Percentiles rank a stretch among this genome's conserved stretches.
phyloP scores from a whole-genome alignment of 1,140 invertebrate species.

The Drosophila auraria region DNA sequence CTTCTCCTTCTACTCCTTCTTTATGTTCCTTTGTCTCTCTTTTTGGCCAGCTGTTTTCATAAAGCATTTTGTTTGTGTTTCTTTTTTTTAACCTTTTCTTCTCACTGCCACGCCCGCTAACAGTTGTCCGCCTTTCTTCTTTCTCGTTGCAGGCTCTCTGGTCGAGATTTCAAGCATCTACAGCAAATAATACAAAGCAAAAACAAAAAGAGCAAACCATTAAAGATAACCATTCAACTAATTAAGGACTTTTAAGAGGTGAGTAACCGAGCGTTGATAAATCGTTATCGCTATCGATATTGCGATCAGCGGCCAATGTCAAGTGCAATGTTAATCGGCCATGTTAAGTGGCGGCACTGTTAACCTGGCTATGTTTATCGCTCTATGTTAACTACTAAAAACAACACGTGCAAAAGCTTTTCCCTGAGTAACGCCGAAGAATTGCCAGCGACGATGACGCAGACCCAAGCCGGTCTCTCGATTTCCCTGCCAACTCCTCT shows the following conservation, averaged over 20 bases:
- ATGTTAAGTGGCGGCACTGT: conserved; percentile 24
- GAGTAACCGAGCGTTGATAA: conserved; percentile 29
- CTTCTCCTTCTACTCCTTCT: conserved; percentile 2
- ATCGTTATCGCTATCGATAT: conserved; percentile 15
- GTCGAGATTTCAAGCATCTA: conserved; percentile 47
- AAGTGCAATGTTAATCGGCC: conserved; percentile 35
- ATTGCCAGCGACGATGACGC: conserved; percentile 25
- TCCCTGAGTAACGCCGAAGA: conserved; percentile 29
- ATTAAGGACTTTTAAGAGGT: conserved; percentile 81
- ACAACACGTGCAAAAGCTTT: conserved; percentile 36
- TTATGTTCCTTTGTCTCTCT: conserved; percentile 4
- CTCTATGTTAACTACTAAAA: conserved; percentile 12
- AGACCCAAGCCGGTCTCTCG: conserved; percentile 25
- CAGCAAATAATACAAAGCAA: conserved; percentile 8
- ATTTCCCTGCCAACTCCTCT: background rate
- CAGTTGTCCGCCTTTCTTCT: background rate
- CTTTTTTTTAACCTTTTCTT: background rate
- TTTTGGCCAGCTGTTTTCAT: conserved; percentile 30
- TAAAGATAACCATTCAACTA: conserved; percentile 49
- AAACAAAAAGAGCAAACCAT: conserved; percentile 8
- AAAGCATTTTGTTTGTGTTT: background rate
- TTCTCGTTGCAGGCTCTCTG: conserved; percentile 57
- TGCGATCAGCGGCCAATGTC: conserved; percentile 17
- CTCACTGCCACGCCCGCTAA: conserved; percentile 19
- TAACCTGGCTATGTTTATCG: conserved; percentile 7